A percentile compares a stretch with the other conserved stretches of the same genome.
phyloP scores from a whole-genome alignment of 1,140 invertebrate genomes.

The Formica exsecta region DNA sequence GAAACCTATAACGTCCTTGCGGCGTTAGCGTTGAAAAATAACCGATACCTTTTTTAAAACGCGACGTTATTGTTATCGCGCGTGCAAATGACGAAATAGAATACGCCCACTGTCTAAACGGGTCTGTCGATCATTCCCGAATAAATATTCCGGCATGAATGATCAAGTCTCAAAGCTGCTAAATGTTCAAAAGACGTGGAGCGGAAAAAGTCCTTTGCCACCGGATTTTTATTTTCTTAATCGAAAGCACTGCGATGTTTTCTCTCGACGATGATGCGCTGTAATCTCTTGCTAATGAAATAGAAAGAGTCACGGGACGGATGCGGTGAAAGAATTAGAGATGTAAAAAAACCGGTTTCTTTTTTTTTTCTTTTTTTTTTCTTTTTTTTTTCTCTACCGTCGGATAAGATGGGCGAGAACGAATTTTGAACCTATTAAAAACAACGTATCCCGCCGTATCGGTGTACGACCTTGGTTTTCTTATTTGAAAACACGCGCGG shows the following conservation, averaged over 20 bases:
- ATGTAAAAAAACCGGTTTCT: too few relatives aligned
- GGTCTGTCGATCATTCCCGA: slow-evolving; percentile 7
- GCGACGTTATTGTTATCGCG: slow-evolving; percentile 45
- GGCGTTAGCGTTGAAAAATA: slow-evolving; percentile 3
- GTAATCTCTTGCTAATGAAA: slow-evolving; percentile 46
- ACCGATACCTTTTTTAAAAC: slow-evolving; percentile 38
- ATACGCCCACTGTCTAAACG: slow-evolving; percentile 9
- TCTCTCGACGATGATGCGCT: background rate
- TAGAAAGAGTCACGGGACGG: background rate
- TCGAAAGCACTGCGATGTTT: background rate
- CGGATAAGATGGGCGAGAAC: background rate
- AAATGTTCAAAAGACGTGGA: slow-evolving; percentile 13
- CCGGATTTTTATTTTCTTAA: slow-evolving; percentile 38
- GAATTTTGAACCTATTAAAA: slow-evolving; percentile 43
- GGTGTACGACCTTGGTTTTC: slow-evolving; percentile 13
- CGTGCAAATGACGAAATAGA: slow-evolving; percentile 10
- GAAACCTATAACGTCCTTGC: background rate
- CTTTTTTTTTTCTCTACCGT: too few relatives aligned
- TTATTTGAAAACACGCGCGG: slow-evolving; percentile 19
- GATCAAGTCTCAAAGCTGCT: background rate
- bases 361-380: too few relatives aligned
- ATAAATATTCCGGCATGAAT: slow-evolving; percentile 1
- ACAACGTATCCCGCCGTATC: slow-evolving; percentile 20
- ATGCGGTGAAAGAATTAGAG: background rate
- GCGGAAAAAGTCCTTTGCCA: background rate